Evolutionary conservation across 2,888 invertebrate genomes (phyloP).

Genomic region (Odontomyia ornata): DNA sequence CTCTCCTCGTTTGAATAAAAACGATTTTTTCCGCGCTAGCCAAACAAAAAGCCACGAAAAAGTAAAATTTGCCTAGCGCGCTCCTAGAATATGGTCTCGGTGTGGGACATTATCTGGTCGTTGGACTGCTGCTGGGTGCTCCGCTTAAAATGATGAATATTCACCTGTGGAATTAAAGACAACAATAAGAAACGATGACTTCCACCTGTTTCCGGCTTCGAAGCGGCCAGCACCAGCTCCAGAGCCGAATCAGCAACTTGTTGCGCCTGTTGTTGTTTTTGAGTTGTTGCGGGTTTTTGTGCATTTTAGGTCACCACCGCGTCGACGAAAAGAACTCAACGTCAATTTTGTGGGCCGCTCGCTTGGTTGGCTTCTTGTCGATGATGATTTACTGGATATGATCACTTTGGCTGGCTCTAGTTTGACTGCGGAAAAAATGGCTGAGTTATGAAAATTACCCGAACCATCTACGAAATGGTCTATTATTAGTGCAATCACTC

Average conservation of each 20-base stretch:
- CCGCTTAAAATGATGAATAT: background rate
- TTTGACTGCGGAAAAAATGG: too few relatives aligned
- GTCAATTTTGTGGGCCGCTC: too few relatives aligned
- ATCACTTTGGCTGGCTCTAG: too few relatives aligned
- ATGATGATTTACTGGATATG: too few relatives aligned
- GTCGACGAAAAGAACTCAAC: background rate
- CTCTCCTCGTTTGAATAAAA: background rate
- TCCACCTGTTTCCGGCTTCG: slow-evolving; percentile 39
- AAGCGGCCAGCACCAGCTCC: background rate
- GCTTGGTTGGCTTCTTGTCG: too few relatives aligned
- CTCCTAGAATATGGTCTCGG: background rate
- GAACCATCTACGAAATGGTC: too few relatives aligned
- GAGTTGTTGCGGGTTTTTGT: background rate
- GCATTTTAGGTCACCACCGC: background rate
- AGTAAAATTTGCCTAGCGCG: background rate
- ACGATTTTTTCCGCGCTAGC: background rate
- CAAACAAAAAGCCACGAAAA: background rate
- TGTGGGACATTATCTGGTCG: slow-evolving; percentile 2
- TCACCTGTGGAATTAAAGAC: slow-evolving; percentile 4
- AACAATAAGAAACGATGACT: slow-evolving; percentile 17
- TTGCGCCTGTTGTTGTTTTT: slow-evolving; percentile 7
- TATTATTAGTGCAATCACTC: too few relatives aligned
- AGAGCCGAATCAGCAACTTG: slow-evolving; percentile 8
- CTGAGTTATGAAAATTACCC: too few relatives aligned
- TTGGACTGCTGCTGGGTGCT: background rate